phyloP scores from a whole-genome alignment of 1,140 invertebrate genomes.

The Drosophila setifemur region DNA sequence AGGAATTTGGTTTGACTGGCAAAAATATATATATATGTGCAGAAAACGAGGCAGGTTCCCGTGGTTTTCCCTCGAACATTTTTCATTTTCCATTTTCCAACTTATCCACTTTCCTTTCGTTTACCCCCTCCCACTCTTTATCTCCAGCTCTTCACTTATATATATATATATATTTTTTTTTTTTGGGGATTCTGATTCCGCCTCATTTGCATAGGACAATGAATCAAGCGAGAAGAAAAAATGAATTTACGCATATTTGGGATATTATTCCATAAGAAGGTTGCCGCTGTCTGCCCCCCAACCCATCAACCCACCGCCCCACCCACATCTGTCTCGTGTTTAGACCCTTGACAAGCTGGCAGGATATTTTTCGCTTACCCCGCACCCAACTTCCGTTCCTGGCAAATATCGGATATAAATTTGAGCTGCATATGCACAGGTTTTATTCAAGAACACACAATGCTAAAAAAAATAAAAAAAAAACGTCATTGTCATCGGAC shows the following conservation, averaged over 20 bases:
- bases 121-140: background rate
- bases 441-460: slow-evolving; percentile 35
- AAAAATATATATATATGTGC: slow-evolving; percentile 4
- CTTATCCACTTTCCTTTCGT: slow-evolving; percentile 17
- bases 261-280: slow-evolving; percentile 65
- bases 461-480: slow-evolving; percentile 23
- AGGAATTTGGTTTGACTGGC: slow-evolving; percentile 53
- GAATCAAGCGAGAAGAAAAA: slow-evolving; percentile 37
- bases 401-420: slow-evolving; percentile 39
- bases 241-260: slow-evolving; percentile 78
- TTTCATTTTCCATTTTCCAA: slow-evolving; percentile 25
- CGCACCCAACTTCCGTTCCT: slow-evolving; percentile 5
- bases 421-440: slow-evolving; percentile 57
- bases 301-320: background rate
- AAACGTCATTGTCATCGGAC: slow-evolving; percentile 69
- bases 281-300: slow-evolving; percentile 22
- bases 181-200: slow-evolving; percentile 23
- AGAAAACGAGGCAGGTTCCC: slow-evolving; percentile 42
- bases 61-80: slow-evolving; percentile 48
- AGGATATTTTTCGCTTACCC: slow-evolving; percentile 32
- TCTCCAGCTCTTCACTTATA: no score
- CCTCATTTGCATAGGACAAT: slow-evolving; percentile 61
- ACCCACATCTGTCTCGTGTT: slow-evolving; percentile 7
- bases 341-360: slow-evolving; percentile 41
- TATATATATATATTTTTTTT: no score